These are phyloP conservation scores for Melanotus villosus DNA, from an alignment of 2,888 invertebrate species.

Conservation along the genomic window DNA sequence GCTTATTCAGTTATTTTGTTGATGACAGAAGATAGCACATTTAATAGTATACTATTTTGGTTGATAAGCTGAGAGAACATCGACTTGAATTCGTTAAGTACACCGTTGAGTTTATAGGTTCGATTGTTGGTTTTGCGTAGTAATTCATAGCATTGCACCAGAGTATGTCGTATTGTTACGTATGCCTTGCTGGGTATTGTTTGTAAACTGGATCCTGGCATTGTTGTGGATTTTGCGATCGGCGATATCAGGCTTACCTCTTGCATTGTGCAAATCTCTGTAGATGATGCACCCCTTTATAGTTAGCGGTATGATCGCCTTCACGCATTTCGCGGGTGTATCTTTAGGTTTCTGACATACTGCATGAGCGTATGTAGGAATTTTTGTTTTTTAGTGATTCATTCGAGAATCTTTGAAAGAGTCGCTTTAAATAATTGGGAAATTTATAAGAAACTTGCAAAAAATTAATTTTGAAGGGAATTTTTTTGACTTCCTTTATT, in stretches of 20 bases:
- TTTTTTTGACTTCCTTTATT: no score
- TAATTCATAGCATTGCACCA: not conserved
- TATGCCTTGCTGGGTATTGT: not conserved
- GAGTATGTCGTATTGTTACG: not conserved
- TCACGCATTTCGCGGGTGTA: not conserved
- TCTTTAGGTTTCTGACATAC: not conserved
- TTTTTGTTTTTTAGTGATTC: no score
- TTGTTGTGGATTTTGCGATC: not conserved
- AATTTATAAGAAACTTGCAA: no score
- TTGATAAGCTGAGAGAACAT: not conserved
- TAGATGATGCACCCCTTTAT: not conserved
- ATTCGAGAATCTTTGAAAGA: no score
- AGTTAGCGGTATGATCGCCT: slow-evolving; percentile 1
- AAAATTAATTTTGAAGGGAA: no score
- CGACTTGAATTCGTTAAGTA: not conserved
- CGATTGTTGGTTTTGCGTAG: not conserved
- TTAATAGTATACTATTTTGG: not conserved
- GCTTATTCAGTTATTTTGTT: not conserved
- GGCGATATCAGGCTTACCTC: not conserved
- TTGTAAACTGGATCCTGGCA: not conserved
- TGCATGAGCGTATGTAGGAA: no score
- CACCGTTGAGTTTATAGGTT: not conserved
- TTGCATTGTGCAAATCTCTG: not conserved
- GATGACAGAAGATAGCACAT: no score
- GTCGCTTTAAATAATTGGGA: no score